These are phyloP conservation scores for Hipparchia sbordonii DNA, from an alignment of 2,888 invertebrate species.

Conservation along the genomic window DNA sequence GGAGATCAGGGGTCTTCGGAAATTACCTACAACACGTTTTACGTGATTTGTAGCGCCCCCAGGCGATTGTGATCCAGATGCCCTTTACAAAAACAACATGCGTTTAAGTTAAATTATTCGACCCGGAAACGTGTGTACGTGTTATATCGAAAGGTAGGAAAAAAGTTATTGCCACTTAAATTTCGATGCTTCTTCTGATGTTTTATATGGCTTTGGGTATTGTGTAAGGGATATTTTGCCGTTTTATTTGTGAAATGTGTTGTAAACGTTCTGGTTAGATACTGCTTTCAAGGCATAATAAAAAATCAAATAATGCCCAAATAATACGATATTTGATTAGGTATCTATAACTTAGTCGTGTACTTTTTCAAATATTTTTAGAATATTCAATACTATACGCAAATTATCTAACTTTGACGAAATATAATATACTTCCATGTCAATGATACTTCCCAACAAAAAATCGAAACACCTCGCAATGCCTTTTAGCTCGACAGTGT, in stretches of 20 bases:
- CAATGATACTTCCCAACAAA: too few relatives aligned
- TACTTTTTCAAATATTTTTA: too few relatives aligned
- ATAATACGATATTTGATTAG: background rate
- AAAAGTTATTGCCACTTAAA: conserved; percentile 15
- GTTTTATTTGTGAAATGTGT: background rate
- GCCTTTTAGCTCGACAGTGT: too few relatives aligned
- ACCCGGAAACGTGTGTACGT: conserved; percentile 19
- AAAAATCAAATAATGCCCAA: too few relatives aligned
- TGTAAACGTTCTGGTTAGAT: background rate
- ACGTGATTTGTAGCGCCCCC: conserved; percentile 77
- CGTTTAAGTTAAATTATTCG: conserved; percentile 68
- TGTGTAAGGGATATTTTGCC: conserved; percentile 9
- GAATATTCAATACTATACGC: too few relatives aligned
- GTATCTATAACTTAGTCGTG: too few relatives aligned
- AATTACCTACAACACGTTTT: conserved; percentile 80
- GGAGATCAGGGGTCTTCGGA: conserved; percentile 62
- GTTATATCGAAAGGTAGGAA: conserved; percentile 15
- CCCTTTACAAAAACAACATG: conserved; percentile 68
- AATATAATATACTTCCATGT: too few relatives aligned
- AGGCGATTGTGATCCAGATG: conserved; percentile 74
- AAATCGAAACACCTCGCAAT: too few relatives aligned
- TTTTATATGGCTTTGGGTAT: conserved; percentile 15
- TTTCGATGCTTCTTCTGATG: conserved; percentile 3
- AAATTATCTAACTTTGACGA: too few relatives aligned
- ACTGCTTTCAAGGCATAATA: background rate